These are phyloP conservation scores for Megalops cyprinoides DNA, from an alignment of 2,797 vertebrate genomes.

Conservation along the genomic window DNA sequence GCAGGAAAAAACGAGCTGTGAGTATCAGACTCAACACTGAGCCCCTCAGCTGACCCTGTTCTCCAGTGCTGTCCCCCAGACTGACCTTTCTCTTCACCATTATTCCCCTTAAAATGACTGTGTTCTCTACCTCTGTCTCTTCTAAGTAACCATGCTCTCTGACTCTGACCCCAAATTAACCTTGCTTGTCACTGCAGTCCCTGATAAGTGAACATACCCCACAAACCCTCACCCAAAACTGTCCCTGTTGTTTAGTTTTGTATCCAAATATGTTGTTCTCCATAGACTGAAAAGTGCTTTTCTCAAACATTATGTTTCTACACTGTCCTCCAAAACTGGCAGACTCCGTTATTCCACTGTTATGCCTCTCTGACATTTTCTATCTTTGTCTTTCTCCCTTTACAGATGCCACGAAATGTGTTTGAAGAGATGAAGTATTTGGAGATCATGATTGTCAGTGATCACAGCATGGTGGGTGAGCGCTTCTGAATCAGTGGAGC, in stretches of 20 bases:
- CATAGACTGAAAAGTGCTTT: no score
- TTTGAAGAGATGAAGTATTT: conserved; percentile 89
- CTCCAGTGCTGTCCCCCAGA: neutral
- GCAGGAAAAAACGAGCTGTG: conserved; percentile 77
- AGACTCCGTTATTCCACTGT: no score
- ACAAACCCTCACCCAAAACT: no score
- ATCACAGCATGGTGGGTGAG: conserved; percentile 82
- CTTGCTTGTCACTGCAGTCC: neutral
- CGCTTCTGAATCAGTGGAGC: neutral
- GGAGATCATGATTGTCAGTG: conserved; percentile 88
- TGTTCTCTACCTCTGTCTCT: no score
- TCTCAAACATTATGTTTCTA: no score
- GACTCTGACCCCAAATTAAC: no score
- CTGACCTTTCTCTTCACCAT: neutral
- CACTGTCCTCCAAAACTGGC: no score
- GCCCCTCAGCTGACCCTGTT: neutral
- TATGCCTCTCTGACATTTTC: neutral
- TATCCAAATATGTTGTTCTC: no score
- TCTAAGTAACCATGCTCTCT: no score
- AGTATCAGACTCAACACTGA: conserved; percentile 43
- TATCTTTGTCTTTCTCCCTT: conserved; percentile 12
- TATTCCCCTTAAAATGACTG: no score
- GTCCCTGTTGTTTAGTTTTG: no score
- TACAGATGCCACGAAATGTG: conserved; percentile 75
- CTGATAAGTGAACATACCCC: neutral